These are phyloP conservation scores for Artibeus jamaicensis DNA, from an alignment of 2,797 vertebrate species.

Conservation along the genomic window DNA sequence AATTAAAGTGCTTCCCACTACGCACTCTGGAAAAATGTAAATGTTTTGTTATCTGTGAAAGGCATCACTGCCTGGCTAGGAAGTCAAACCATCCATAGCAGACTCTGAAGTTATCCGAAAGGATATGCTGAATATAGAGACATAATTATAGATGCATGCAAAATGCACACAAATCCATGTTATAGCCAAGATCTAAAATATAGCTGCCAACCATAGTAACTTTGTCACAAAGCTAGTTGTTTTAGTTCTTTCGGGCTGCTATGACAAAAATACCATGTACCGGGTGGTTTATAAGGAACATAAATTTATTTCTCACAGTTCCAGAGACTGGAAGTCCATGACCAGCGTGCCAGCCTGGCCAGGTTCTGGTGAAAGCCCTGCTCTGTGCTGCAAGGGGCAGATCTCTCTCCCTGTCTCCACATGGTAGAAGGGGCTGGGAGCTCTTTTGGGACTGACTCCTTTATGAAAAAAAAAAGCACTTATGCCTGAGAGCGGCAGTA, in stretches of 20 bases:
- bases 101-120: not conserved
- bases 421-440: not conserved
- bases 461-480: not conserved
- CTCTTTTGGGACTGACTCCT: not conserved
- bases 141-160: not conserved
- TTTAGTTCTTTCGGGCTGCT: not conserved
- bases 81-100: not conserved
- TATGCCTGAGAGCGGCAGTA: not conserved
- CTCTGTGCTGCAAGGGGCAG: not conserved
- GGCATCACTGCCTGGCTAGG: not conserved
- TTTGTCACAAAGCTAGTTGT: not conserved
- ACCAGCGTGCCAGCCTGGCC: not conserved
- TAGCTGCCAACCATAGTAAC: not conserved
- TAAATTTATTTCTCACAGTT: not conserved
- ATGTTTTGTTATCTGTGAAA: not conserved
- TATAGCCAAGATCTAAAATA: not conserved
- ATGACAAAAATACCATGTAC: not conserved
- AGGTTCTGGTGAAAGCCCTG: not conserved
- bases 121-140: not conserved
- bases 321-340: not conserved
- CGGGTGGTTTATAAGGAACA: not conserved
- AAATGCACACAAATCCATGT: not conserved
- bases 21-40: not conserved
- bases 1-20: not conserved
- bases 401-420: not conserved